phyloP scores from a whole-genome alignment of 2,797 vertebrate species.

The Macropus fuliginosus region DNA sequence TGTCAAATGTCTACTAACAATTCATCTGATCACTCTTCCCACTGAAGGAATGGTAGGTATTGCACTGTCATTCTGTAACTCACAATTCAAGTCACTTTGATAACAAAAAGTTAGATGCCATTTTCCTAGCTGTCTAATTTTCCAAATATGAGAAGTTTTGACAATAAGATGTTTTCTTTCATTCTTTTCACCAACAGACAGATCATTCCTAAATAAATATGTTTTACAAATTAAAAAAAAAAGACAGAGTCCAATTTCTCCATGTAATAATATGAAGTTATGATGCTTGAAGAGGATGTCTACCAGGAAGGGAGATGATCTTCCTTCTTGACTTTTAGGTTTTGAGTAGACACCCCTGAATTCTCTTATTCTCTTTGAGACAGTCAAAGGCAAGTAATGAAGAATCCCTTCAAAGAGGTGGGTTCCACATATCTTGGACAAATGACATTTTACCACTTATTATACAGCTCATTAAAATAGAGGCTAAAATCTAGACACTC shows the following conservation, averaged over 20 bases:
- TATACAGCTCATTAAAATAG: not conserved
- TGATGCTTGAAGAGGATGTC: too few relatives aligned
- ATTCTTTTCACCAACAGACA: not conserved
- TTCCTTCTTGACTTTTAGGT: too few relatives aligned
- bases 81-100: not conserved
- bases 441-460: not conserved
- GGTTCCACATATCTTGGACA: not conserved
- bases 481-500: not conserved
- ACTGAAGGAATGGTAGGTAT: not conserved
- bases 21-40: not conserved
- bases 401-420: not conserved
- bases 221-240: not conserved
- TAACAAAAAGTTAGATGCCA: not conserved
- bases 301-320: too few relatives aligned
- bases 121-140: slow-evolving; percentile 25
- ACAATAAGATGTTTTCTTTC: not conserved
- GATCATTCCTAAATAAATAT: not conserved
- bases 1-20: not conserved
- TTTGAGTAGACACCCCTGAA: too few relatives aligned
- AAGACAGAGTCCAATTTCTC: not conserved
- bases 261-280: not conserved
- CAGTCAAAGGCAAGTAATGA: not conserved
- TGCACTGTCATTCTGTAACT: not conserved
- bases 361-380: too few relatives aligned
- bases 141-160: slow-evolving; percentile 51